A percentile compares a stretch with the other conserved stretches of the same genome.
phyloP scores from a whole-genome alignment of 2,888 invertebrate species.

The Taphrorychus bicolor region DNA sequence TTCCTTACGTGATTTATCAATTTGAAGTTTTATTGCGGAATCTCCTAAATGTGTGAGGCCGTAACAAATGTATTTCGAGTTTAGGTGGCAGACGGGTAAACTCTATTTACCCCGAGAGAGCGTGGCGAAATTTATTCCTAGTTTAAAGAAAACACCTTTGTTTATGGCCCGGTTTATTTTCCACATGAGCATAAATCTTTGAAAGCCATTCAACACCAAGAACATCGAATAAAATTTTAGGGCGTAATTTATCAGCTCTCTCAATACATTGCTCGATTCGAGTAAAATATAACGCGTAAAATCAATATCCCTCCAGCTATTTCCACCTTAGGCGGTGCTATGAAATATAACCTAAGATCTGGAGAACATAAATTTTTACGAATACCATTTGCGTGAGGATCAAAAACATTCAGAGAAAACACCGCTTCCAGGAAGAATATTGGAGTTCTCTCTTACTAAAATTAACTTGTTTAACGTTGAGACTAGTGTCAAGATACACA shows the following conservation, averaged over 20 bases:
- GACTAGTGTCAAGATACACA: background rate
- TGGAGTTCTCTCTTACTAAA: background rate
- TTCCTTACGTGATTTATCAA: slow-evolving; percentile 42
- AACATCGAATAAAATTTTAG: slow-evolving; percentile 8
- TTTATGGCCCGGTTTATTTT: background rate
- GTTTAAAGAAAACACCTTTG: background rate
- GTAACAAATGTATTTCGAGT: slow-evolving; percentile 1
- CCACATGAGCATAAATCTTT: background rate
- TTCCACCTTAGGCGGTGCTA: slow-evolving; percentile 3
- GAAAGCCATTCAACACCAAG: background rate
- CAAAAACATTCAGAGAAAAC: background rate
- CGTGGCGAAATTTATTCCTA: background rate
- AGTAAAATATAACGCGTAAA: background rate
- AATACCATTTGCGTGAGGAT: background rate
- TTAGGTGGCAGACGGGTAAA: background rate
- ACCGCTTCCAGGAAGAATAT: background rate
- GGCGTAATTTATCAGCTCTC: background rate
- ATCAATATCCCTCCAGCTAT: slow-evolving; percentile 2
- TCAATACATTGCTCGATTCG: background rate
- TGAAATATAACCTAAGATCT: background rate
- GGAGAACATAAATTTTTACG: background rate
- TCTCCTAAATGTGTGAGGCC: background rate
- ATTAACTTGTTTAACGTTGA: background rate
- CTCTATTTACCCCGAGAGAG: slow-evolving; percentile 1
- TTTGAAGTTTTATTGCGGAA: slow-evolving; percentile 36